These are phyloP conservation scores for Silurus lanzhouensis DNA, from an alignment of 2,797 vertebrate genomes.

Conservation along the genomic window DNA sequence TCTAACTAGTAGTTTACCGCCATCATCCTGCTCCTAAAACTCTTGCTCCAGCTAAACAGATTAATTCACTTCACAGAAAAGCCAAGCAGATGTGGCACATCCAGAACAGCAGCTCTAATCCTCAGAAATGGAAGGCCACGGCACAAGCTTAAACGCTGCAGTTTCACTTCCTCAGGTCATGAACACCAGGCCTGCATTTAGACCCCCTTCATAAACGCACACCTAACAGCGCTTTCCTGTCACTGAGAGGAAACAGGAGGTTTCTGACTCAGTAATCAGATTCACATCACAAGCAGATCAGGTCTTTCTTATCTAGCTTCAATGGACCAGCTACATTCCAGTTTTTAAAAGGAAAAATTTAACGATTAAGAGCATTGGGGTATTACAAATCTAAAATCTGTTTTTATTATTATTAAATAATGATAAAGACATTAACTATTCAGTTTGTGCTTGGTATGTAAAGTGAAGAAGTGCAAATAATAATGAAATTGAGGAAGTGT, in stretches of 20 bases:
- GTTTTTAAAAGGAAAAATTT: background rate
- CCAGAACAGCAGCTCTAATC: background rate
- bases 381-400: too few species aligned
- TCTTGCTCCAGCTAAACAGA: background rate
- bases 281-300: conserved; percentile 67
- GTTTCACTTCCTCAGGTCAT: conserved; percentile 52
- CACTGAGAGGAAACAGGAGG: conserved; percentile 46
- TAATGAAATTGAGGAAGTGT: too few species aligned
- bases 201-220: background rate
- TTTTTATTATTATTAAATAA: too few species aligned
- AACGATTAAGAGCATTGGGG: background rate
- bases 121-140: background rate
- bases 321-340: conserved; percentile 10
- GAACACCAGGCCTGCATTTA: conserved; percentile 45
- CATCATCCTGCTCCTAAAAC: background rate
- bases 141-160: background rate
- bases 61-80: background rate
- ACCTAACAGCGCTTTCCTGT: conserved; percentile 19
- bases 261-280: conserved; percentile 61
- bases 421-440: too few species aligned
- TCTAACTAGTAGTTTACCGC: background rate
- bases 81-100: conserved; percentile 9
- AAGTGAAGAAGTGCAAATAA: too few species aligned
- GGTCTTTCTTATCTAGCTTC: conserved; percentile 67
- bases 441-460: too few species aligned